phyloP scores from a whole-genome alignment of 2,797 vertebrate species.

The Danio albolineatus region DNA sequence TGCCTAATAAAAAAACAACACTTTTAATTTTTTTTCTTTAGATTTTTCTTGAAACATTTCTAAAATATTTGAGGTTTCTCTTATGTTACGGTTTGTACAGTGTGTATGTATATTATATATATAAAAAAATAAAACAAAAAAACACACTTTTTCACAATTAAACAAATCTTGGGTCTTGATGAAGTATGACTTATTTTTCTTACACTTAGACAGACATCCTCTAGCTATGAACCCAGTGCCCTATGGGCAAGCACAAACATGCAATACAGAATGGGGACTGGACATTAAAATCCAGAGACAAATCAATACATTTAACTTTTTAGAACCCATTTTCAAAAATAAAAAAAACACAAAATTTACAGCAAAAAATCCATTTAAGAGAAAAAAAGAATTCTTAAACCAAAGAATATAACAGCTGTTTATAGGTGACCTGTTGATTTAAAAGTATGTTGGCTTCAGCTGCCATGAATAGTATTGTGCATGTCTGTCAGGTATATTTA shows the following conservation, averaged over 20 bases:
- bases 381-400: background rate
- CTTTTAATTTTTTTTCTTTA: too few species aligned
- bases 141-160: background rate
- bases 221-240: conserved; percentile 21
- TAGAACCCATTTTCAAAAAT: background rate
- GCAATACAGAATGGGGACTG: background rate
- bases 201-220: background rate
- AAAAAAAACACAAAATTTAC: background rate
- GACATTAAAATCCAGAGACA: background rate
- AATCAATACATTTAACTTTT: background rate
- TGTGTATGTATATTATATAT: too few species aligned
- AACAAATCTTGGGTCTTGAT: background rate
- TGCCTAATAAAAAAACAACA: too few species aligned
- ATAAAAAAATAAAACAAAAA: too few species aligned
- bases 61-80: too few species aligned
- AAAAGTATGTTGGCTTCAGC: conserved; percentile 39
- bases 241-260: conserved; percentile 10
- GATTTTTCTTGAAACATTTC: too few species aligned
- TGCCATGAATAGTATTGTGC: conserved; percentile 37
- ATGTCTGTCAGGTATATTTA: conserved; percentile 51
- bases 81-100: too few species aligned
- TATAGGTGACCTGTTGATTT: conserved; percentile 35
- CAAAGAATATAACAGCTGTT: conserved; percentile 35
- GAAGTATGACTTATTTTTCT: background rate
- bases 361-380: background rate